Evolutionary conservation across 2,797 vertebrate genomes (phyloP).

Genomic region (Peromyscus attwateri): DNA sequence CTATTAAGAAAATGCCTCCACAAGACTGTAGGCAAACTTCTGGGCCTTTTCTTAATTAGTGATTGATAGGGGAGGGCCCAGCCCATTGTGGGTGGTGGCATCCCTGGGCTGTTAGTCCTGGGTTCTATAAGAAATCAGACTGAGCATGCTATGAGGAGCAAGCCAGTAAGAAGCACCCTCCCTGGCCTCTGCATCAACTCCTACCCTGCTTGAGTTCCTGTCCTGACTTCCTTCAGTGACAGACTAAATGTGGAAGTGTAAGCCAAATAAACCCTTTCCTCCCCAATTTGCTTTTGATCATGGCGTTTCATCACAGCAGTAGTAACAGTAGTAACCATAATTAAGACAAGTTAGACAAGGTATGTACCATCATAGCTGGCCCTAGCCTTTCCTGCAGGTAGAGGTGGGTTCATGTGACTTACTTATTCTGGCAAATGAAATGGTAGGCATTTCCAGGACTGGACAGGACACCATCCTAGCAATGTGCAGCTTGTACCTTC

Average conservation of each 20-base stretch:
- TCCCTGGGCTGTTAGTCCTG: neutral
- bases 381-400: neutral
- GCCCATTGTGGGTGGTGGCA: neutral
- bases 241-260: neutral
- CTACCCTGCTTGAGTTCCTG: neutral
- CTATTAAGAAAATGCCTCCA: neutral
- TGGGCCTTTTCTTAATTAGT: neutral
- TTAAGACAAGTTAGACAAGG: neutral
- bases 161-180: neutral
- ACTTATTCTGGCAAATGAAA: slow-evolving; percentile 3
- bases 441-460: neutral
- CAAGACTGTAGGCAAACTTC: neutral
- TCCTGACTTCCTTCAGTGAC: neutral
- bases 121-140: neutral
- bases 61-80: too few relatives aligned
- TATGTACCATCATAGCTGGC: neutral
- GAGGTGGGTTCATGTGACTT: neutral
- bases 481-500: neutral
- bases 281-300: neutral
- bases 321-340: neutral
- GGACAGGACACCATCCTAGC: neutral
- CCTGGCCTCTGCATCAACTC: neutral
- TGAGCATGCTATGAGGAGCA: neutral
- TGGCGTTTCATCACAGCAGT: neutral
- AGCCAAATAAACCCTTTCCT: neutral